phyloP scores from a whole-genome alignment of 2,113 vertebrate species.

The Tupaia chinensis region DNA sequence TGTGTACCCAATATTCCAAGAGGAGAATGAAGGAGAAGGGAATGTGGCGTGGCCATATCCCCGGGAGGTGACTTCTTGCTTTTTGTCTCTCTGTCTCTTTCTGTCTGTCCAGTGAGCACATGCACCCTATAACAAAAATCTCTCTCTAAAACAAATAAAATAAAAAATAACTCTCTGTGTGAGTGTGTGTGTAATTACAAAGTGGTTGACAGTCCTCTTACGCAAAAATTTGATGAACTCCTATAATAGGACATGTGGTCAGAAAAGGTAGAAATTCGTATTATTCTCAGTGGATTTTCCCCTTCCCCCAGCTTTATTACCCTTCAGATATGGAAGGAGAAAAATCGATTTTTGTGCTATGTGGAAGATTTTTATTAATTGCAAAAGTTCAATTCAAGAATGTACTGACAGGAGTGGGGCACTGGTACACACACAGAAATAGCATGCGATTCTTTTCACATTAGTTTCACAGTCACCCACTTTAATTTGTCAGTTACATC shows the following conservation, averaged over 20 bases:
- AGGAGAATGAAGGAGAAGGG: no score
- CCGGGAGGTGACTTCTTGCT: no score
- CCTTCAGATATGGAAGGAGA: conserved; percentile 89
- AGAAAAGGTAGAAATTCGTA: background rate
- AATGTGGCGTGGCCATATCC: no score
- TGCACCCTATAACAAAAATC: no score
- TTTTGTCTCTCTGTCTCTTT: no score
- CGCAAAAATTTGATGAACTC: conserved; percentile 74
- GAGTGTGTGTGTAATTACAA: conserved; percentile 74
- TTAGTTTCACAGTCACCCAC: conserved; percentile 94
- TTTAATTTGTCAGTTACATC: conserved; percentile 93
- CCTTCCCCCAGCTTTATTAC: background rate
- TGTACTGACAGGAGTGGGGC: conserved; percentile 93
- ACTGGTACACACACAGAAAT: conserved; percentile 94
- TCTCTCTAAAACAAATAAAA: no score
- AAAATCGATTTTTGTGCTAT: conserved; percentile 93
- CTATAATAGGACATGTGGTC: background rate
- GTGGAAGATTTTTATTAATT: conserved; percentile 94
- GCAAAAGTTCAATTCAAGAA: conserved; percentile 95
- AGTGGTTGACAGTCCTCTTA: conserved; percentile 76
- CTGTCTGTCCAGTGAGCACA: no score
- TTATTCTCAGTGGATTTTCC: background rate
- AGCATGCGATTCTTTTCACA: conserved; percentile 94
- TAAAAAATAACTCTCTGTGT: no score
- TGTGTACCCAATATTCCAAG: no score